These are phyloP conservation scores for Pomacea canaliculata DNA, from an alignment of 2,888 invertebrate species.

Conservation along the genomic window DNA sequence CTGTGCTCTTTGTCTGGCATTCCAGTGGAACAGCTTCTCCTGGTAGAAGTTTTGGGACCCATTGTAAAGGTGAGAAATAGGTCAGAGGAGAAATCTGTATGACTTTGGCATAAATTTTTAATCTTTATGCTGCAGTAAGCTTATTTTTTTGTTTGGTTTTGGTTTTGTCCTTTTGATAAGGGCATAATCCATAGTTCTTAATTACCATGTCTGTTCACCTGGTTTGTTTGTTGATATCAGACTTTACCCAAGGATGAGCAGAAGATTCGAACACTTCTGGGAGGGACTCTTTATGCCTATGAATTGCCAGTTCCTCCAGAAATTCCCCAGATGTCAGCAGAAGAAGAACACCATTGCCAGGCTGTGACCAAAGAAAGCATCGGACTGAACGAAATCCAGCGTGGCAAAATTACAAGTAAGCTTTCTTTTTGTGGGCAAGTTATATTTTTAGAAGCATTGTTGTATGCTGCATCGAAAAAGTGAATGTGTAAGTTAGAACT, in stretches of 20 bases:
- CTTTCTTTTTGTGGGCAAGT: neutral
- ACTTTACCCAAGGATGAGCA: slow-evolving; percentile 70
- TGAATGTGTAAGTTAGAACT: no score
- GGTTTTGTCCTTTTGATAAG: no score
- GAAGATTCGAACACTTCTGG: slow-evolving; percentile 68
- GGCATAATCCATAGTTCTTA: no score
- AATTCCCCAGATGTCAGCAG: slow-evolving; percentile 57
- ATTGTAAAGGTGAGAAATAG: slow-evolving; percentile 74
- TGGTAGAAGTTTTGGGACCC: slow-evolving; percentile 81
- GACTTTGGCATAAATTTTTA: no score
- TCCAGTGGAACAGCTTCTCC: slow-evolving; percentile 74
- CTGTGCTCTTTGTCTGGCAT: slow-evolving; percentile 70
- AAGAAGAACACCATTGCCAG: slow-evolving; percentile 49
- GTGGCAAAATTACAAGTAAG: slow-evolving; percentile 42
- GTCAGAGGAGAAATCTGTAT: no score
- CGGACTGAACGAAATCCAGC: slow-evolving; percentile 58
- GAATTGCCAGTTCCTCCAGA: slow-evolving; percentile 75
- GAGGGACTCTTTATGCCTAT: slow-evolving; percentile 76
- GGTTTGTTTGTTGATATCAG: slow-evolving; percentile 54
- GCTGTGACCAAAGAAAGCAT: slow-evolving; percentile 35
- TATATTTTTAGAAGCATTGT: no score
- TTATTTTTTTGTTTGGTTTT: neutral
- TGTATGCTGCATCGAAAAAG: no score
- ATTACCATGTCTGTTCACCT: neutral
- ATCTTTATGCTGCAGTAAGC: no score